Evolutionary conservation across 2,113 vertebrate genomes (phyloP).

Genomic region (Ameiurus melas): DNA sequence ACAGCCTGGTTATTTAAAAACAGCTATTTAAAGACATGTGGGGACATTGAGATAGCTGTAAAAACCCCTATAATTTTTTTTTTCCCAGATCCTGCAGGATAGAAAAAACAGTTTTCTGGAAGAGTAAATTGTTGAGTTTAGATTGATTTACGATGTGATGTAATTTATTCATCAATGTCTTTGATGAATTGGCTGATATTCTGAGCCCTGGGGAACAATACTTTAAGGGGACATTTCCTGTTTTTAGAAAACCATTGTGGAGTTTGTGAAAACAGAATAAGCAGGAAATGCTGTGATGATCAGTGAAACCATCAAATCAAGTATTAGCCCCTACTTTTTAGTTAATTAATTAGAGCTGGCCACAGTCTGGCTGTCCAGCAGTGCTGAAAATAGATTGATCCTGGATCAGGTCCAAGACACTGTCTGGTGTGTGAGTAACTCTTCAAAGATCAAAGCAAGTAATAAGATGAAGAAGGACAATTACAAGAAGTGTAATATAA

Average conservation of each 20-base stretch:
- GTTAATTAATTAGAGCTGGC: constrained; percentile 1
- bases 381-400: constrained; percentile 11
- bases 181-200: constrained; percentile 32
- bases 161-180: constrained; percentile 29
- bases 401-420: constrained; percentile 16
- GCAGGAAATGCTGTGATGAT: constrained; percentile 25
- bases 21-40: constrained; percentile 16
- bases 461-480: constrained; percentile 19
- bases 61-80: background rate
- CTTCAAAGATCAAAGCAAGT: constrained; percentile 18
- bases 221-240: background rate
- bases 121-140: background rate
- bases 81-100: background rate
- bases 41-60: background rate
- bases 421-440: constrained; percentile 28
- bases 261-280: constrained; percentile 23
- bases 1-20: constrained; percentile 26
- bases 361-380: background rate
- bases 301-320: constrained; percentile 37
- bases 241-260: constrained; percentile 34
- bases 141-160: background rate
- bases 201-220: background rate
- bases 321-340: constrained; percentile 17
- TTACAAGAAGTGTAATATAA: background rate
- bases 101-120: background rate